Evolutionary conservation across 2,888 invertebrate species (phyloP).

Genomic region (Drosophila macrothrix): DNA sequence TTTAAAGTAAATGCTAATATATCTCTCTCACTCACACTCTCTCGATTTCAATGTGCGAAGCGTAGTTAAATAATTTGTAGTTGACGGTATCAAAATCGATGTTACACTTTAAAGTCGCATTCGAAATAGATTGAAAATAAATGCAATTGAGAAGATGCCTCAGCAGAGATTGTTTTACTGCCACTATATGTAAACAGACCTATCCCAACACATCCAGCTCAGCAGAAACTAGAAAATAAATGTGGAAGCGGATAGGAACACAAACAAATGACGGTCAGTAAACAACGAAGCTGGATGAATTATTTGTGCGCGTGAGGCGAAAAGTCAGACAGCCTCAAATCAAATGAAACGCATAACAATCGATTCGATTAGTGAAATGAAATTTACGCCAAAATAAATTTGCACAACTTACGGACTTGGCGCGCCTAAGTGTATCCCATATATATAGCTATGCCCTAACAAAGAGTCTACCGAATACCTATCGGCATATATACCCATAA

Average conservation of each 20-base stretch:
- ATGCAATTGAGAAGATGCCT: constrained; percentile 20
- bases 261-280: constrained; percentile 52
- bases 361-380: constrained; percentile 80
- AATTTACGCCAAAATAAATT: constrained; percentile 81
- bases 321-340: constrained; percentile 64
- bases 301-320: constrained; percentile 47
- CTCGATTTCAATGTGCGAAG: not conserved
- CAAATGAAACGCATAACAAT: constrained; percentile 79
- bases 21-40: not conserved
- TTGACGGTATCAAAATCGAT: not conserved
- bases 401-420: constrained; percentile 72
- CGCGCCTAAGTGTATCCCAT: constrained; percentile 64
- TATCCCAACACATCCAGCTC: constrained; percentile 22
- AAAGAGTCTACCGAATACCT: not conserved
- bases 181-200: constrained; percentile 19
- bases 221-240: not conserved
- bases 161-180: constrained; percentile 11
- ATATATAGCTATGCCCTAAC: constrained; percentile 28
- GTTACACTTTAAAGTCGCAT: not conserved
- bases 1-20: not conserved
- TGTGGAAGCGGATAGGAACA: not conserved
- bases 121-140: constrained; percentile 14
- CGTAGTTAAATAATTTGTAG: not conserved
- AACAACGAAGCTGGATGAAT: constrained; percentile 36
- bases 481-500: not conserved